Evolutionary conservation across 2,113 vertebrate genomes (phyloP).

Genomic region (Gallinago paraguaiae): DNA sequence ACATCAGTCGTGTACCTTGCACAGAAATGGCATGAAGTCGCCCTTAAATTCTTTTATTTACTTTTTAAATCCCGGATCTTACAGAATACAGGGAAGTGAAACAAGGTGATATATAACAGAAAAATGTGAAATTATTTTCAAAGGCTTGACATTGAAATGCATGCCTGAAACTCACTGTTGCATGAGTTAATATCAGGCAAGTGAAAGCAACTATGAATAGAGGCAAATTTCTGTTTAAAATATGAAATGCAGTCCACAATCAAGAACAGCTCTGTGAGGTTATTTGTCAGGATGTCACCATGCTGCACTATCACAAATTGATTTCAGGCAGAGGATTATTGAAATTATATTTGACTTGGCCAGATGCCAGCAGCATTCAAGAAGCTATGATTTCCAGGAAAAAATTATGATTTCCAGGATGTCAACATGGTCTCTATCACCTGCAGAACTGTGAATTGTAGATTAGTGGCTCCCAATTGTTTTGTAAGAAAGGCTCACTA

Average conservation of each 20-base stretch:
- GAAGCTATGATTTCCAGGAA: neutral
- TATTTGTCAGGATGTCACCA: neutral
- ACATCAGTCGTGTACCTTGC: neutral
- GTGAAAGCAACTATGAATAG: constrained; percentile 28
- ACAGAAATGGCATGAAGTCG: neutral
- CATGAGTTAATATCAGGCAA: constrained; percentile 38
- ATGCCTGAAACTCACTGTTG: constrained; percentile 44
- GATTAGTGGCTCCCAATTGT: neutral
- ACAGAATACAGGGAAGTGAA: neutral
- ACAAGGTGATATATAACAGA: neutral
- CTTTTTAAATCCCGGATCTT: neutral
- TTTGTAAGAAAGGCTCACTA: neutral
- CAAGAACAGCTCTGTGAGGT: neutral
- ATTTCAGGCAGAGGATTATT: neutral
- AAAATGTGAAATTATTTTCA: constrained; percentile 4
- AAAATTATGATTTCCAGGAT: neutral
- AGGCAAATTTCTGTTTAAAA: constrained; percentile 18
- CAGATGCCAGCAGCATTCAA: neutral
- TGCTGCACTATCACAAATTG: neutral
- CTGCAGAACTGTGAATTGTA: neutral
- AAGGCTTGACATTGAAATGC: constrained; percentile 26
- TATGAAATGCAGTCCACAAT: neutral
- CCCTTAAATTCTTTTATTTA: constrained; percentile 8
- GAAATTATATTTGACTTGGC: neutral
- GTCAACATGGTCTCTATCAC: neutral